phyloP scores from a whole-genome alignment of 2,888 invertebrate genomes.

The Apotomis turbidana region DNA sequence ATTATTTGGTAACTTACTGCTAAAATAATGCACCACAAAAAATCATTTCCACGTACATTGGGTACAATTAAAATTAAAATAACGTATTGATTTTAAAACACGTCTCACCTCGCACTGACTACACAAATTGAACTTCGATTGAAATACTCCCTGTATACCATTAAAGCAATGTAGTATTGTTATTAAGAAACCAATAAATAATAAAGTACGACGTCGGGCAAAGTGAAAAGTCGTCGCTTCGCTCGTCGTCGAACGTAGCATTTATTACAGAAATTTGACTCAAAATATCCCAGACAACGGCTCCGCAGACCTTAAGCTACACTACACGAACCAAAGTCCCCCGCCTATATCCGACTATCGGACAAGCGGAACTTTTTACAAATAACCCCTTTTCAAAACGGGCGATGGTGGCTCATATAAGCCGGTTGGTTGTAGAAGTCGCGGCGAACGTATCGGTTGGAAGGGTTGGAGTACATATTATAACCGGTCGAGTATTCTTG shows the following conservation, averaged over 20 bases:
- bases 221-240: neutral
- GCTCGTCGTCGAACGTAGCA: no score
- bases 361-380: slow-evolving; percentile 79
- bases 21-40: no score
- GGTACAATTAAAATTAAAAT: no score
- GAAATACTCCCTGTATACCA: neutral
- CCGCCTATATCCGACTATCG: slow-evolving; percentile 76
- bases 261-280: neutral
- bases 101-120: no score
- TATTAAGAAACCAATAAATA: neutral
- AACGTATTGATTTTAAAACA: no score
- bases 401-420: slow-evolving; percentile 75
- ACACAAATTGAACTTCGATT: no score
- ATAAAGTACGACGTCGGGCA: neutral
- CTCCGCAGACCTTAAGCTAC: slow-evolving; percentile 40
- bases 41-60: no score
- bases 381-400: slow-evolving; percentile 81
- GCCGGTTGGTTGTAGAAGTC: slow-evolving; percentile 72
- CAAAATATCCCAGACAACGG: slow-evolving; percentile 46
- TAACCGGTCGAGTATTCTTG: slow-evolving; percentile 69
- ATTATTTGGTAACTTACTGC: no score
- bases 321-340: slow-evolving; percentile 63
- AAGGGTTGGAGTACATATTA: slow-evolving; percentile 59
- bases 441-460: slow-evolving; percentile 66
- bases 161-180: neutral